Conservation (phyloP, 2,888 invertebrate genomes). For the Meiosimyza decipiens region DNA sequence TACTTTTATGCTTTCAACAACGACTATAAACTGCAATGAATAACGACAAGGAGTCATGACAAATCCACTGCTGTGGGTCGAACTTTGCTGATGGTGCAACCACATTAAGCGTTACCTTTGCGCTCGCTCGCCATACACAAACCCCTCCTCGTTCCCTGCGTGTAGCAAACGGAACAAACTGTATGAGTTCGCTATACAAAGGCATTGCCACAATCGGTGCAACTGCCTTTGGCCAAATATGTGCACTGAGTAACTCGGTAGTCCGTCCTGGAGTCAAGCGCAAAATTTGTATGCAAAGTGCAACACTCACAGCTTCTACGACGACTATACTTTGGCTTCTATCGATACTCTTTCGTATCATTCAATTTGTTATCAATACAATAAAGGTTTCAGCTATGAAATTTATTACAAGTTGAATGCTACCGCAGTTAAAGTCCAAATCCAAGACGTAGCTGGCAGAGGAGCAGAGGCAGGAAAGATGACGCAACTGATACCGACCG, state of each 20-base stretch:
- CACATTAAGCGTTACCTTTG: background rate
- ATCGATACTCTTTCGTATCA: constrained; percentile 40
- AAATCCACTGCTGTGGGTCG: background rate
- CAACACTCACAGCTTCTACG: constrained; percentile 39
- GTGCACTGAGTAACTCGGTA: background rate
- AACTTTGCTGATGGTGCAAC: background rate
- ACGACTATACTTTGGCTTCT: too few relatives aligned
- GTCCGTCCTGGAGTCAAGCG: constrained; percentile 20
- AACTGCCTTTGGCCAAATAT: background rate
- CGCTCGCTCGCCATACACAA: background rate
- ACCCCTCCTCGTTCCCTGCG: background rate
- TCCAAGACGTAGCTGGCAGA: background rate
- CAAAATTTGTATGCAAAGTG: constrained; percentile 49
- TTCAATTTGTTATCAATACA: constrained; percentile 55
- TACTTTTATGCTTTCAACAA: constrained; percentile 28
- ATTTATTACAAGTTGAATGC: constrained; percentile 41
- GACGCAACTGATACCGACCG: background rate
- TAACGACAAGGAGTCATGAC: constrained; percentile 21
- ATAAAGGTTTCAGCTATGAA: constrained; percentile 46
- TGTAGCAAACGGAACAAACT: background rate
- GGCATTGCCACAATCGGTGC: background rate
- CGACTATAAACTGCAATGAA: constrained; percentile 38
- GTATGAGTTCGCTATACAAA: background rate
- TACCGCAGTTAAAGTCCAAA: background rate
- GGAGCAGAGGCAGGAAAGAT: background rate